Evolutionary conservation across 2,888 invertebrate genomes (phyloP), one percentile per base, ranked within the genome.

Genomic region (Crocallis elinguaria): DNA sequence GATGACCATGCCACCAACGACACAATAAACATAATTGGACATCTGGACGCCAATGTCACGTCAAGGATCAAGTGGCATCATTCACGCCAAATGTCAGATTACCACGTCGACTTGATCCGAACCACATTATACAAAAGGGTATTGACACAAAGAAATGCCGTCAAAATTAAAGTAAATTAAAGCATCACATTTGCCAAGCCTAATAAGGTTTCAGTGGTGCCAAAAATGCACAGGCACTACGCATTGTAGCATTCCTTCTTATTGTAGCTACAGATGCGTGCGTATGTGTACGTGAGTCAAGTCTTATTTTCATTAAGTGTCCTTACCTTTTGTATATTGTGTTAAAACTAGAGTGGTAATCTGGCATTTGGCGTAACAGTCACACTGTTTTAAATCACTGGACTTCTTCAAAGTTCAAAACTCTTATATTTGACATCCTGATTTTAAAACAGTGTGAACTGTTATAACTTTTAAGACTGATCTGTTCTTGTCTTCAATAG

Each of bases 31-130:
- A 60, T 54, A 85, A 87, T 87, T 89, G 88, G 87, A 88, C 86
- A 81, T 75, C 67, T 70, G 80, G 75, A 78, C 66, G 70, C 70
- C 63, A 29, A 48, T 60, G 51, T 48, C 39, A 55, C 56, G 50
- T 62, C 57, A 17, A 63, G 84, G 90, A 88, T 90, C 90, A 89
- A 89, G 90, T 87, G 83, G 82, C 85, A 68, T 71, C 66, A 71
- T 66, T 65, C 69, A 64, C 71, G 88, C 88, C 90, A 88, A 87
- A 89, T 90, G 91, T 83, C 91, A 90, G 88, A 76, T 85, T 84
- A 79, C 84, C 89, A 88, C 86, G 32, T 43, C 43, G 82, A 58
- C 86, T 88, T 88, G 89, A 83, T 89, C 88, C 84, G 64, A 72
- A 61, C 38, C 59, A 32, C 53, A 46, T 25, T 60, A 64, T 65